Base-by-base conservation (phyloP, 2,797 vertebrate species). In the Gambusia yucatana region DNA sequence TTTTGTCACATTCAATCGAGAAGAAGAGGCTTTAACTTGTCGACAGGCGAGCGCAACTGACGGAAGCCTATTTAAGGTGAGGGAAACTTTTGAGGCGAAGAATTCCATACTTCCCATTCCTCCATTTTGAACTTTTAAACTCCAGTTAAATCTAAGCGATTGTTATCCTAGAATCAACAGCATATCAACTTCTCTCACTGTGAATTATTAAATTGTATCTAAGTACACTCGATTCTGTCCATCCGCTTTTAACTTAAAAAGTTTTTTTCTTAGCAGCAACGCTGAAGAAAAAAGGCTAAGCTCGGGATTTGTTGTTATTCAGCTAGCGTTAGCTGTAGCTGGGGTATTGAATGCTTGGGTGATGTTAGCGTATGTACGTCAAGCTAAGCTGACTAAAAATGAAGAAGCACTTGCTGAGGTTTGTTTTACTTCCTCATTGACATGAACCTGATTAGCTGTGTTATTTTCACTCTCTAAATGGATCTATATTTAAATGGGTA, bases 121-220 rank as follows among this genome's bases (percentile, higher is more conserved):
- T 94, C 96, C 96, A 96, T 96, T 96, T 96, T 96, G 96, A 95
- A 94, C 93, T 94, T 94, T 94, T 93, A 90, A 91, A 93, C 78
- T 90, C 76, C 69, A 71, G 73, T 81, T 88, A 86, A n/a, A 76
- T 88, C 83, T 28, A 36, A 72, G 46, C 80, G 84, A 73, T 84
- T 91, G 87, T 88, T 88, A 72, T 89, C 72, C 91, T 93, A 92
- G 69, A 94, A 92, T 94, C 91, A 30, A 8, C 3, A 17, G 6
- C 17, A 9, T 28, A 8, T n/a, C 2, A 2, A 6, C 22, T 47
- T 1, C 4, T 7, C 44, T n/a, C 7, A 11, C 8, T 14, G 0
- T 43, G n/a, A 17, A 4, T 2, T 9, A 17, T 4, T 16, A 1
- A 5, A 16, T 6, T 13, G 22, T 82, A 3, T 8, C 36, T 75